Percentiles rank a stretch among this genome's conserved stretches.
phyloP scores from a whole-genome alignment of 2,113 vertebrate species.

The Illadopsis cleaveri region DNA sequence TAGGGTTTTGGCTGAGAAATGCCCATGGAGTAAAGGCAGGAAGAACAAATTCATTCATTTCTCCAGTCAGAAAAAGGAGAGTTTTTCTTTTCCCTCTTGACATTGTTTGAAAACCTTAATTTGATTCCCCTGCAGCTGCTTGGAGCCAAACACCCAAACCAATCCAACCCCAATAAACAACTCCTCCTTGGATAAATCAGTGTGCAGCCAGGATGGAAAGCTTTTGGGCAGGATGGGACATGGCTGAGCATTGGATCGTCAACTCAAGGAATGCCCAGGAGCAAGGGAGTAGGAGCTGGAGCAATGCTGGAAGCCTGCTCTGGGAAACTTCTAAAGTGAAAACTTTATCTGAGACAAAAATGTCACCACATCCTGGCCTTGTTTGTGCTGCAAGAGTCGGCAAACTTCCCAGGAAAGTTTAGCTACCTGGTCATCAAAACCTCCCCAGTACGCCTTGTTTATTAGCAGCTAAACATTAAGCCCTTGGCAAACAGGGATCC shows the following conservation, averaged over 20 bases:
- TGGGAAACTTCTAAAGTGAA: not conserved
- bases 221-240: not conserved
- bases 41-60: not conserved
- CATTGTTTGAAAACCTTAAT: not conserved
- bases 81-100: not conserved
- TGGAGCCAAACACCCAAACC: not conserved
- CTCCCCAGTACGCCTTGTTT: not conserved
- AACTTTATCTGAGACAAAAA: not conserved
- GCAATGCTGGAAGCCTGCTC: not conserved
- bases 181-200: not conserved
- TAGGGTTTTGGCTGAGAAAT: not conserved
- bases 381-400: not conserved
- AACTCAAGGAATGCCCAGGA: not conserved
- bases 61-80: not conserved
- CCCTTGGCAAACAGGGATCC: constrained; percentile 24
- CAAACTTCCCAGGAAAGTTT: not conserved
- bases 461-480: constrained; percentile 63
- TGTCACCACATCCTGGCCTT: not conserved
- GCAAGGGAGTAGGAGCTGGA: not conserved
- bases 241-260: not conserved
- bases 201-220: not conserved
- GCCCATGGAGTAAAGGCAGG: not conserved
- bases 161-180: not conserved
- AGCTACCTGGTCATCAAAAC: not conserved
- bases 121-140: not conserved